These are phyloP conservation scores for Pelagia noctiluca DNA, from an alignment of 30 jellyfish, hydroid and myxozoan species.

Conservation along the genomic window DNA sequence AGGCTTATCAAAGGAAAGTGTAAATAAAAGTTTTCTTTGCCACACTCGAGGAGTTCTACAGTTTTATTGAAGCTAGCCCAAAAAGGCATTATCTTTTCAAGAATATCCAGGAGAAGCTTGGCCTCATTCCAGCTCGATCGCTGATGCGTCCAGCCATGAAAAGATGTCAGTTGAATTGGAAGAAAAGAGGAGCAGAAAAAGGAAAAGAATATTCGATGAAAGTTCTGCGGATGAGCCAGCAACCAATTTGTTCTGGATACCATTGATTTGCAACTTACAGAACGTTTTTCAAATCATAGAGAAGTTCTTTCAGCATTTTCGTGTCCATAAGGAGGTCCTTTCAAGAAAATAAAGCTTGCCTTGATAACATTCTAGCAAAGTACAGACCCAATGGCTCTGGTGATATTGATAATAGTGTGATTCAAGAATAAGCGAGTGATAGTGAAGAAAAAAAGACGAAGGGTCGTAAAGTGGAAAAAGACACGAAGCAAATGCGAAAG, in stretches of 20 bases:
- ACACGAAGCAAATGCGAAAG: background rate
- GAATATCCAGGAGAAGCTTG: slow-evolving; percentile 9
- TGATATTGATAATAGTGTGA: slow-evolving; percentile 15
- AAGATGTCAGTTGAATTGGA: background rate
- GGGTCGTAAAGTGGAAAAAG: background rate
- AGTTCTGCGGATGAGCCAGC: background rate
- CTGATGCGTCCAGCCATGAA: background rate
- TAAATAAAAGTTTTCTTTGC: slow-evolving; percentile 22
- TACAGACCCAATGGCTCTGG: slow-evolving; percentile 5
- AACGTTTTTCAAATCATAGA: background rate
- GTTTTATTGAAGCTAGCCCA: slow-evolving; percentile 30
- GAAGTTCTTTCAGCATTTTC: slow-evolving; percentile 7
- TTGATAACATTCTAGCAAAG: background rate
- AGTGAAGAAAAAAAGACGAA: background rate
- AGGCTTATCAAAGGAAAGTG: slow-evolving; percentile 1
- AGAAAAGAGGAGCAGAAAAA: background rate
- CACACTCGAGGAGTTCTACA: slow-evolving; percentile 12
- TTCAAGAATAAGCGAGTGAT: slow-evolving; percentile 1
- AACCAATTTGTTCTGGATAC: background rate
- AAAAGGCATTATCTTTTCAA: background rate
- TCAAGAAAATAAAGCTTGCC: slow-evolving; percentile 2
- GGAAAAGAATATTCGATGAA: background rate
- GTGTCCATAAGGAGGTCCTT: slow-evolving; percentile 21
- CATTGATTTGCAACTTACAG: background rate
- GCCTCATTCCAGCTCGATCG: background rate